Base-by-base conservation (phyloP, 2,113 vertebrate species). In the Scatophagus argus region DNA sequence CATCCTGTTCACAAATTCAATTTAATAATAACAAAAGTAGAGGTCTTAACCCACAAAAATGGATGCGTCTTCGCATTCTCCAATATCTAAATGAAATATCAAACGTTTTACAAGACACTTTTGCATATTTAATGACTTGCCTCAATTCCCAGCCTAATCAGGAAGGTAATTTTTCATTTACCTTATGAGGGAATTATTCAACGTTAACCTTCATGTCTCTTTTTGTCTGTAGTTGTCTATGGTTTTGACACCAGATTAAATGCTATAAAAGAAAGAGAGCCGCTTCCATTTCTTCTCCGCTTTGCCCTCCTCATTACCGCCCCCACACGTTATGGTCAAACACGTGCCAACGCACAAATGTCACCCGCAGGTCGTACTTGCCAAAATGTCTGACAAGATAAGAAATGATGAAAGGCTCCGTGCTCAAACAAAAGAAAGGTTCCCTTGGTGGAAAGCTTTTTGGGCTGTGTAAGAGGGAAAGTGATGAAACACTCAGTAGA, bases 401-500 rank as follows among this genome's bases (percentile, higher is more conserved):
- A 88, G 75, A 79, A 88, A 87, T 86, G 78, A 88, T 88, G 77
- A 88, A 90, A 90, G 84, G 74, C 69, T 78, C 23, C 32, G 0
- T 36, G 71, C 86, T 88, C 84, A 89, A 85, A 89, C 87, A 88
- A 88, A 86, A 79, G 79, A 72, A 77, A 86, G 59, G 79, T 85
- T 81, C 72, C 76, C 81, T 67, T 43, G 83, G 81, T 65, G 39
- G 71, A 74, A 56, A 85, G 72, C 58, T 82, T 76, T 85, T 81
- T 67, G 44, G 78, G 59, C 59, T 87, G 59, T 1, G 76, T 31
- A 29, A 85, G 61, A 76, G 59, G 51, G 54, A 82, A 82, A 63
- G 64, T 83, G 85, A 90, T 88, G 81, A 90, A 91, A 91, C 88
- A 81, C 83, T 83, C 70, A 86, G 81, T 64, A 47, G 83, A 77